Evolutionary conservation across 2,888 invertebrate species (phyloP).

Genomic region (Lasiommata megera): DNA sequence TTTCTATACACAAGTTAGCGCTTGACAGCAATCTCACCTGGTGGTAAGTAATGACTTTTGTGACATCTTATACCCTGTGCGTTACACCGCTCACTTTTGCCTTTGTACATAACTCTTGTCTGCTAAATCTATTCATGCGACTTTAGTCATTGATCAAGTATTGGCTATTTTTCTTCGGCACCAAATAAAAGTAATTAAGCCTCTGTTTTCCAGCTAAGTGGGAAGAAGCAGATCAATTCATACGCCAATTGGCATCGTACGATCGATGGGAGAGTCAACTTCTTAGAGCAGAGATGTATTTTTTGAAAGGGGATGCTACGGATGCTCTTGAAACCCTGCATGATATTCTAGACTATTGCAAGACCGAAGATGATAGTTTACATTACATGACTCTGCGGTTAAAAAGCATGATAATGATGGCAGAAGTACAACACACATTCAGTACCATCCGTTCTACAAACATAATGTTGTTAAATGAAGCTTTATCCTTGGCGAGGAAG

Average conservation of each 20-base stretch:
- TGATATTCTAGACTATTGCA: slow-evolving; percentile 76
- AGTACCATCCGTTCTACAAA: slow-evolving; percentile 77
- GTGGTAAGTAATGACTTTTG: too few relatives aligned
- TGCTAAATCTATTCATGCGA: too few relatives aligned
- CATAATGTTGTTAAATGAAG: slow-evolving; percentile 84
- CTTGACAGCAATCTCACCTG: too few relatives aligned
- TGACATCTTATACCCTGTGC: too few relatives aligned
- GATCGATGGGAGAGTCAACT: slow-evolving; percentile 85
- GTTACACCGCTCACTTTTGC: too few relatives aligned
- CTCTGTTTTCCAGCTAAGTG: slow-evolving; percentile 77
- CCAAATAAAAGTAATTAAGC: not conserved
- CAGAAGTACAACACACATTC: slow-evolving; percentile 83
- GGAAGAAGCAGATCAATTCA: slow-evolving; percentile 85
- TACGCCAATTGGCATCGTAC: slow-evolving; percentile 84
- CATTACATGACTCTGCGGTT: slow-evolving; percentile 81
- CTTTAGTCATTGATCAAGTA: too few relatives aligned
- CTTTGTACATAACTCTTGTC: too few relatives aligned
- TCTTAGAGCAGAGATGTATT: slow-evolving; percentile 78
- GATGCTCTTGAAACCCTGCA: slow-evolving; percentile 72
- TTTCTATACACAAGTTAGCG: too few relatives aligned
- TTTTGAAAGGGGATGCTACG: slow-evolving; percentile 74
- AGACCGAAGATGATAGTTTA: slow-evolving; percentile 74
- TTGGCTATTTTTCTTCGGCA: too few relatives aligned
- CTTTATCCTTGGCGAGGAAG: slow-evolving; percentile 86
- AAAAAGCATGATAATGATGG: slow-evolving; percentile 85